phyloP scores from a whole-genome alignment of 2,113 vertebrate species.

The Chrysemys picta region DNA sequence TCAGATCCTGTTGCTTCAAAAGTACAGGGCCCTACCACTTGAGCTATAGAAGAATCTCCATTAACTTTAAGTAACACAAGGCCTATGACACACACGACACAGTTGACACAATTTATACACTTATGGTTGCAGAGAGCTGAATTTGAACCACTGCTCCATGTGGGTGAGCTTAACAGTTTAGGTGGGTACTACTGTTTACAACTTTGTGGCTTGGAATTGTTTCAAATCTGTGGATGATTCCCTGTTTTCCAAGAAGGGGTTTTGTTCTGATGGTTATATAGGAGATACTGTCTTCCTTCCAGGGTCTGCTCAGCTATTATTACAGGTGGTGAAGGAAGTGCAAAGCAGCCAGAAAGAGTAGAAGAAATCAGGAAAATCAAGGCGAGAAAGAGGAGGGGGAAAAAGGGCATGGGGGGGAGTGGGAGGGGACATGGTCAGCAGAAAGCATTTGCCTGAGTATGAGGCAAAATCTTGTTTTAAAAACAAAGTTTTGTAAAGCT shows the following conservation, averaged over 20 bases:
- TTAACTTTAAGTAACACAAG: background rate
- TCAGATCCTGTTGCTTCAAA: background rate
- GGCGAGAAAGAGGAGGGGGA: background rate
- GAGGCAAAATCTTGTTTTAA: background rate
- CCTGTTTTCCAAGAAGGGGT: accelerated
- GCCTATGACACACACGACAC: background rate
- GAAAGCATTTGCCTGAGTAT: background rate
- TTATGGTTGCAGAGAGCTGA: background rate
- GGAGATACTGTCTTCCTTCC: background rate
- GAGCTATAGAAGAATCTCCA: background rate
- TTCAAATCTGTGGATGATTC: background rate
- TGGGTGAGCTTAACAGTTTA: background rate
- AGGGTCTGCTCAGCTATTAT: background rate
- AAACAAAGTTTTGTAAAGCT: background rate
- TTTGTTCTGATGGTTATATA: background rate
- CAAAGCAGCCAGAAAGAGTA: background rate
- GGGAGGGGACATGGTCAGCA: background rate
- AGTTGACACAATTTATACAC: background rate
- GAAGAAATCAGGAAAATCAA: background rate
- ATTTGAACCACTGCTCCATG: background rate
- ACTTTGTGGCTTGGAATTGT: background rate
- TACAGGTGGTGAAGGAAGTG: background rate
- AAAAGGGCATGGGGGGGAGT: background rate
- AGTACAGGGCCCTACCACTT: background rate
- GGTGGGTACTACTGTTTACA: background rate